Evolutionary conservation across 2,888 invertebrate species (phyloP).

Genomic region (Siphlonurus alternatus): DNA sequence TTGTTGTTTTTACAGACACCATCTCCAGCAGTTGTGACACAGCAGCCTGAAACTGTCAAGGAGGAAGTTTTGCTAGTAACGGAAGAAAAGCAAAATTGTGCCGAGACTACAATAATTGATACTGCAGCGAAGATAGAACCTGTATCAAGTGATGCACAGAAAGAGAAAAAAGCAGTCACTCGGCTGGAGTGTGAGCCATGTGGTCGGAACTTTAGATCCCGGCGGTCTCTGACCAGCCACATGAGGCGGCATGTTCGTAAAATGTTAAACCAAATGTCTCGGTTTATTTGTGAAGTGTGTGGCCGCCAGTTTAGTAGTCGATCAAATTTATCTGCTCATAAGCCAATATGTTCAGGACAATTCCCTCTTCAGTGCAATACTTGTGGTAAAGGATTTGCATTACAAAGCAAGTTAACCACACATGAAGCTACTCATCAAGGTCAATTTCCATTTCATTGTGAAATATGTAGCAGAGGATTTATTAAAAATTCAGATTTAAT

Average conservation of each 20-base stretch:
- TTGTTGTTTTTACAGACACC: too few species aligned
- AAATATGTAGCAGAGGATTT: not conserved
- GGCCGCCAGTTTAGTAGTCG: not conserved
- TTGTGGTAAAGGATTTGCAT: not conserved
- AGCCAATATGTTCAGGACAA: not conserved
- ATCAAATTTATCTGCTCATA: not conserved
- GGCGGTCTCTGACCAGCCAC: not conserved
- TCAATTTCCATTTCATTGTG: not conserved
- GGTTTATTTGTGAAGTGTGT: not conserved
- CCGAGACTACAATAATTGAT: too few species aligned
- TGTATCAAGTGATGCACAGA: too few species aligned
- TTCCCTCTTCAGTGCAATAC: not conserved
- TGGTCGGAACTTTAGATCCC: not conserved
- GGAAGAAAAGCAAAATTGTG: too few species aligned
- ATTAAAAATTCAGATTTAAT: not conserved
- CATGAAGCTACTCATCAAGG: constrained; percentile 1
- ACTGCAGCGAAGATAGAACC: too few species aligned
- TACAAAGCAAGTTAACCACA: not conserved
- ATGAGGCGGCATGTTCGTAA: not conserved
- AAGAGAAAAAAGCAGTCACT: not conserved
- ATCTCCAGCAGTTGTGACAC: too few species aligned
- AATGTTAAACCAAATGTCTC: not conserved
- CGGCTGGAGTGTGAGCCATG: not conserved
- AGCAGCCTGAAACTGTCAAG: too few species aligned
- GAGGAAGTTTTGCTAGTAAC: too few species aligned